phyloP scores from a whole-genome alignment of 2,113 vertebrate genomes.

The Blennius ocellaris region DNA sequence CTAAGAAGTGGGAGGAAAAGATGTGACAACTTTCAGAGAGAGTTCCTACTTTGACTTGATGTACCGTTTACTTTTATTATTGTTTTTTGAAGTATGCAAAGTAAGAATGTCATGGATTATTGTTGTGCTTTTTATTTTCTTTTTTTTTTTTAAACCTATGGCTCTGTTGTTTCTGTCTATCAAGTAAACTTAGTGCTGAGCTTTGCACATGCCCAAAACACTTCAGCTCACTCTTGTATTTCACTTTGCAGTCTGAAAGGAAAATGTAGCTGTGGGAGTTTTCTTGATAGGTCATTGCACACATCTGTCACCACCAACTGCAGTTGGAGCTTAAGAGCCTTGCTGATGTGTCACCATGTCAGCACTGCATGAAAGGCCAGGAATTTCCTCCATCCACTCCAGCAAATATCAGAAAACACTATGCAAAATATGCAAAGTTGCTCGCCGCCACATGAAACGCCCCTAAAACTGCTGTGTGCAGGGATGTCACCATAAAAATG shows the following conservation, averaged over 20 bases:
- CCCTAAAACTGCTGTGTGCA: constrained; percentile 23
- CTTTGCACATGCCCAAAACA: constrained; percentile 72
- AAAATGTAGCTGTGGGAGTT: constrained; percentile 70
- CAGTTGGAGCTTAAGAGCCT: constrained; percentile 71
- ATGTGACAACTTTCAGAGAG: constrained; percentile 19
- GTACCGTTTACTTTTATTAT: constrained; percentile 51
- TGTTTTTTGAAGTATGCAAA: constrained; percentile 32
- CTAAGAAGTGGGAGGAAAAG: not conserved
- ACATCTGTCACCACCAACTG: constrained; percentile 75
- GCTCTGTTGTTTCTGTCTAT: constrained; percentile 71
- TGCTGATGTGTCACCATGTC: constrained; percentile 55
- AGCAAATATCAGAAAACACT: constrained; percentile 55
- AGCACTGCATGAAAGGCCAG: constrained; percentile 42
- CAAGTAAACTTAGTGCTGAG: constrained; percentile 72
- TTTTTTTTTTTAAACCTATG: constrained; percentile 46
- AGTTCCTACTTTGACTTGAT: constrained; percentile 22
- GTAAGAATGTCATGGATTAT: constrained; percentile 61
- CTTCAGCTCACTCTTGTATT: constrained; percentile 68
- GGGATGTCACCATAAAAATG: constrained; percentile 52
- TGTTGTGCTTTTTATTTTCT: not conserved
- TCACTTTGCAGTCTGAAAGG: constrained; percentile 57
- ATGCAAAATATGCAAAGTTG: constrained; percentile 57
- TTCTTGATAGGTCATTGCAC: constrained; percentile 78
- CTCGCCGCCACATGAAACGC: constrained; percentile 46
- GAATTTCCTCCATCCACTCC: constrained; percentile 32